Evolutionary conservation across 1,140 invertebrate species (phyloP).

Genomic region (Philaenus spumarius): DNA sequence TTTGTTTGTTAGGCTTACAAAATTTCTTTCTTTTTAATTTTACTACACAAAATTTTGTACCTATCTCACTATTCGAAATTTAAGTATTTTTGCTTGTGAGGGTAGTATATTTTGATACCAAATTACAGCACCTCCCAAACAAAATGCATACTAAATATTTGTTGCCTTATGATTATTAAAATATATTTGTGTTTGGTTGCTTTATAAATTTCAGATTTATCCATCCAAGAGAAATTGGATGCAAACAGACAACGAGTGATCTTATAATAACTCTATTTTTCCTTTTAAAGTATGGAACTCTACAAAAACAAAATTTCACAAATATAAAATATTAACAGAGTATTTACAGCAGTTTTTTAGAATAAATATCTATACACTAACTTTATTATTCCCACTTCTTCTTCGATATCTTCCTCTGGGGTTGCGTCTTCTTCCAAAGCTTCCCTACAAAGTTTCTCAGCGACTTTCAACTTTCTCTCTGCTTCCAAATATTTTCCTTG

Average conservation of each 20-base stretch:
- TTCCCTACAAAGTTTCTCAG: slow-evolving; percentile 78
- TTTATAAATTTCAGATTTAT: too few species aligned
- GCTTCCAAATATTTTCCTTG: slow-evolving; percentile 65
- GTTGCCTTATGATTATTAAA: background rate
- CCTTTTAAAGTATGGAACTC: background rate
- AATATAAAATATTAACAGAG: background rate
- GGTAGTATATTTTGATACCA: too few species aligned
- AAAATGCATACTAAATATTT: background rate
- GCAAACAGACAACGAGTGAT: too few species aligned
- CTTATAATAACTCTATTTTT: too few species aligned
- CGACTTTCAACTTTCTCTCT: slow-evolving; percentile 68
- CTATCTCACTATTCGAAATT: too few species aligned
- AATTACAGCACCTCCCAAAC: slow-evolving; percentile 19
- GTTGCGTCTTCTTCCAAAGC: slow-evolving; percentile 80
- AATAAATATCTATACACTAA: slow-evolving; percentile 31
- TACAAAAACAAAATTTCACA: too few species aligned
- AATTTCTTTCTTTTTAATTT: too few species aligned
- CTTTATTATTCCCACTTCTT: slow-evolving; percentile 84
- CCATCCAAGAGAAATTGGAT: too few species aligned
- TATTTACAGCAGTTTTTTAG: background rate
- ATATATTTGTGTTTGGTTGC: background rate
- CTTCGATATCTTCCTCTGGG: slow-evolving; percentile 78
- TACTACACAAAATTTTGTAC: too few species aligned
- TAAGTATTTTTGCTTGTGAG: too few species aligned
- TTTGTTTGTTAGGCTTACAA: too few species aligned